Evolutionary conservation across 2,888 invertebrate species (phyloP).

Genomic region (Yponomeuta evonymella): DNA sequence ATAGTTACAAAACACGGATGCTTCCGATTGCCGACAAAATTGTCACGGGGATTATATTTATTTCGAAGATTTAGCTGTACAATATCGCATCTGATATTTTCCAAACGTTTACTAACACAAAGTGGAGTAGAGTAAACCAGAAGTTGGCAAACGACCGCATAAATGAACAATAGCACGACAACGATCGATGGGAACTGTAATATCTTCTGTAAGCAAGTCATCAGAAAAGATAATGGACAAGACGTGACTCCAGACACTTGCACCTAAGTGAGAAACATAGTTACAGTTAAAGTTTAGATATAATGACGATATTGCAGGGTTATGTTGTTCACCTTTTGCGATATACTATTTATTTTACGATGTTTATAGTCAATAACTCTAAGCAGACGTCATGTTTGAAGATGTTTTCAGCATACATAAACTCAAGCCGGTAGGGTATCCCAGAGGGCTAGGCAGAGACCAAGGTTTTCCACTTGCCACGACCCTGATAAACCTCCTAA

Average conservation of each 20-base stretch:
- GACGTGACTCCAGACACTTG: conserved; percentile 38
- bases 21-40: too few species aligned
- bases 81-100: not conserved
- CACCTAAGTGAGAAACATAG: conserved; percentile 29
- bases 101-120: conserved; percentile 11
- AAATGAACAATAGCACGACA: conserved; percentile 22
- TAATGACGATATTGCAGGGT: not conserved
- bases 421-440: too few species aligned
- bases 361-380: not conserved
- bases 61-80: not conserved
- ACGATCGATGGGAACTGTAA: conserved; percentile 32
- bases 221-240: conserved; percentile 41
- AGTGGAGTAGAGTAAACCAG: conserved; percentile 12
- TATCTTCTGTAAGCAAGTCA: conserved; percentile 28
- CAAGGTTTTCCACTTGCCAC: too few species aligned
- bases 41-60: too few species aligned
- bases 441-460: too few species aligned
- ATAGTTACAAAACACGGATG: too few species aligned
- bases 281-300: conserved; percentile 9
- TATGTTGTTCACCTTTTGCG: not conserved
- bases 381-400: too few species aligned
- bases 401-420: too few species aligned
- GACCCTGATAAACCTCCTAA: too few species aligned
- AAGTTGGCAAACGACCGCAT: conserved; percentile 16
- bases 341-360: too few species aligned